Evolutionary conservation across 2,888 invertebrate species (phyloP), one percentile per base, ranked within the genome.

Genomic region (Julus scandinavius): DNA sequence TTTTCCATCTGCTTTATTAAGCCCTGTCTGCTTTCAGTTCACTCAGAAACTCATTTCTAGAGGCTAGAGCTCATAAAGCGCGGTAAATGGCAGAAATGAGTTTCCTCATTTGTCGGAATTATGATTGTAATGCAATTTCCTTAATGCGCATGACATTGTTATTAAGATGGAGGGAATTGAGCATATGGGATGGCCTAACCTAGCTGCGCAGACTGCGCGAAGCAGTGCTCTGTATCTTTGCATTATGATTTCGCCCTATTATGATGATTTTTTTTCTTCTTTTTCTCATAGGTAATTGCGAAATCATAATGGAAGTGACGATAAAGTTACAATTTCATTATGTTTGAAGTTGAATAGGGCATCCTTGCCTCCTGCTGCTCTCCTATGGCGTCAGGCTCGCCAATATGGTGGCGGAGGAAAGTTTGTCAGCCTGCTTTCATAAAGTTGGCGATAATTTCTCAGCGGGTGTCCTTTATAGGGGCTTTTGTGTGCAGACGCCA

Each of bases 251-350:
- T 20, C 17, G 5, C 7, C 20, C 63, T 20, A 63, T 63, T 20
- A 63, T 63, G 63, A n/a, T 20, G 63, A 63, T 85, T 85, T 85
- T 85, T 45, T 85, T 85, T 29, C n/a, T 29, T 29, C 29, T 29
- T 29, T 1, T 29, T 40, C 45, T 85, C 45, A 40, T 85, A 40
- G 41, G 45, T 85, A 85, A 85, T 85, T 85, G 85, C 40, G n/a
- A 85, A 85, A 45, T 45, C 85, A 85, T 85, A 85, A 85, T 40
- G 40, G 85, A 85, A 85, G 85, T 85, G 85, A 85, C 85, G 85
- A 85, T 85, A 85, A 85, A 85, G 85, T 85, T 85, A 85, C 85
- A 85, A 85, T 85, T 85, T 85, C 45, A 85, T 85, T 85, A 85
- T 45, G 85, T 85, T 85, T 45, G 63, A 63, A 85, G 85, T 85